A percentile compares a stretch with the other conserved stretches of the same genome.
These are phyloP conservation scores for Platysteira castanea DNA, from an alignment of 2,113 vertebrate genomes.

Conservation along the genomic window DNA sequence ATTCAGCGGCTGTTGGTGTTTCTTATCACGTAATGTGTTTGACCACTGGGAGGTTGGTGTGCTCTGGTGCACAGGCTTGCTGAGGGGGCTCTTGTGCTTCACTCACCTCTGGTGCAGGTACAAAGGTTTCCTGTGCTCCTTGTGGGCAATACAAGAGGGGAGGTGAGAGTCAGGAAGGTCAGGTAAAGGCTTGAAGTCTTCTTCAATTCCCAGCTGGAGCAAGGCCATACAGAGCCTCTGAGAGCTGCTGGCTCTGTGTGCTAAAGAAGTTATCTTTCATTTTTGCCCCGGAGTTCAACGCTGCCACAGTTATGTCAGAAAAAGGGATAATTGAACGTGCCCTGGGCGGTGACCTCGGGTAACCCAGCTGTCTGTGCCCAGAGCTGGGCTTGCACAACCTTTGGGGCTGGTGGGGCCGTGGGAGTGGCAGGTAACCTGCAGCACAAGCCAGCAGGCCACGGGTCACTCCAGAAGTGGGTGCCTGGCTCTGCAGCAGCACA, in stretches of 20 bases:
- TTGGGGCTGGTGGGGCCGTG: background rate
- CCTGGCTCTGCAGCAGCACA: background rate
- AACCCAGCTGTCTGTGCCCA: background rate
- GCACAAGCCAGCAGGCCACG: background rate
- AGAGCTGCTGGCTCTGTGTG: fast-evolving
- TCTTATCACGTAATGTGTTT: background rate
- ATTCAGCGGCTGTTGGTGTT: background rate
- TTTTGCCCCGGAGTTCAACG: fast-evolving
- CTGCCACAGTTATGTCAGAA: background rate
- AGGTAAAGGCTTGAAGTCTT: background rate
- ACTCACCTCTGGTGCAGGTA: background rate
- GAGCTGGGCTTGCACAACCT: background rate
- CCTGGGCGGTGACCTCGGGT: background rate
- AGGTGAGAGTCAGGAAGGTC: background rate
- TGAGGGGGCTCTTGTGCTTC: background rate
- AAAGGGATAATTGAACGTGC: fast-evolving
- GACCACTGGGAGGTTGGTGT: background rate
- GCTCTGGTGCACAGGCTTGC: background rate
- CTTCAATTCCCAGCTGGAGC: background rate
- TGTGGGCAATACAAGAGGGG: fast-evolving
- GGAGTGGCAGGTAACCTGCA: background rate
- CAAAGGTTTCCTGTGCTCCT: background rate
- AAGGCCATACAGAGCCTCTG: background rate
- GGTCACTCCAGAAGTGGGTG: fast-evolving
- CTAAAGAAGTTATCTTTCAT: background rate